Percentiles rank a stretch among this genome's conserved stretches.
phyloP scores from a whole-genome alignment of 2,113 vertebrate species.

The Tympanuchus pallidicinctus region DNA sequence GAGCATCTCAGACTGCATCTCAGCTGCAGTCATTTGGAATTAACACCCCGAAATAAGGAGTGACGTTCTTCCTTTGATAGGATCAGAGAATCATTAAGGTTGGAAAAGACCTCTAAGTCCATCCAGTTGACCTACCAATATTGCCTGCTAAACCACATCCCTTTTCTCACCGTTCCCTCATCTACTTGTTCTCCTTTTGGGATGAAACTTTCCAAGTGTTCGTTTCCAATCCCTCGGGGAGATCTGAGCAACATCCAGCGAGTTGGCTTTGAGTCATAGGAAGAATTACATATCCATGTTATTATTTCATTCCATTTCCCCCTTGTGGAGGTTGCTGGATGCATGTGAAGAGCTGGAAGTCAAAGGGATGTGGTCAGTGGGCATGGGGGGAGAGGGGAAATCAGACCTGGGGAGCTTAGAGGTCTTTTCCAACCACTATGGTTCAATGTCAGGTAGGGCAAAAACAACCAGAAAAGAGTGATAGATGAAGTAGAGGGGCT shows the following conservation, averaged over 20 bases:
- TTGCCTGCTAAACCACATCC: no score
- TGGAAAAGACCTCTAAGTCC: no score
- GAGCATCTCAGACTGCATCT: no score
- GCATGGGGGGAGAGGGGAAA: no score
- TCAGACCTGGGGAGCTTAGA: no score
- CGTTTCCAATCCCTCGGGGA: not conserved
- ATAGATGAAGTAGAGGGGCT: not conserved
- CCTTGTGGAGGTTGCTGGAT: not conserved
- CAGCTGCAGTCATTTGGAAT: no score
- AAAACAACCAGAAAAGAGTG: not conserved
- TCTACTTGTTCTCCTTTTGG: not conserved
- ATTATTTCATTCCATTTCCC: not conserved
- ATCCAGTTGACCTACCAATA: no score
- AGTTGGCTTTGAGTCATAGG: not conserved
- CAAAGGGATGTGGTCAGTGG: no score
- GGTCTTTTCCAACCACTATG: no score
- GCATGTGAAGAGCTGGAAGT: not conserved
- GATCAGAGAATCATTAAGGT: no score
- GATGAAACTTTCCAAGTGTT: not conserved
- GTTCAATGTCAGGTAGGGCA: no score
- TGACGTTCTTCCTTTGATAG: no score
- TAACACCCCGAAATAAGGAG: not conserved
- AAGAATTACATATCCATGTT: accelerated
- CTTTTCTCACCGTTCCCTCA: not conserved
- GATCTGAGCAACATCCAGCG: not conserved